phyloP scores from a whole-genome alignment of 2,888 invertebrate genomes.

The Ophioninae sp. region DNA sequence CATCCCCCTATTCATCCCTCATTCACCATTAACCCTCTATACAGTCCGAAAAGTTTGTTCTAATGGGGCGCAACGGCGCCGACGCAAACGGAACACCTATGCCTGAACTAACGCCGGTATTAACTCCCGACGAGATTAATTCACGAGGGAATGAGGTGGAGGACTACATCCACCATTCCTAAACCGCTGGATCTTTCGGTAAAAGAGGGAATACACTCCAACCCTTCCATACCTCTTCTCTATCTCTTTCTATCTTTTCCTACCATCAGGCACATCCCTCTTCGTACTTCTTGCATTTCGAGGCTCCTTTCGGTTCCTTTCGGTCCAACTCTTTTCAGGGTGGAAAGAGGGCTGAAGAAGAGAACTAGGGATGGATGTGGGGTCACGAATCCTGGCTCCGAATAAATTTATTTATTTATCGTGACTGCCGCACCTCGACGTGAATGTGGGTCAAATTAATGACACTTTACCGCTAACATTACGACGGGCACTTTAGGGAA shows the following conservation, averaged over 20 bases:
- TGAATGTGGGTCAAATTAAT: constrained; percentile 20
- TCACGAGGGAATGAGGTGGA: constrained; percentile 46
- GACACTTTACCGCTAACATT: constrained; percentile 15
- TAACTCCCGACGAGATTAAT: constrained; percentile 66
- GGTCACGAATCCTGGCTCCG: constrained; percentile 17
- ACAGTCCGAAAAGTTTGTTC: constrained; percentile 63
- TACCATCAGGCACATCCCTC: background rate
- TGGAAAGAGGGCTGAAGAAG: background rate
- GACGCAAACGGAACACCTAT: constrained; percentile 62
- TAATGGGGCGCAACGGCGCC: constrained; percentile 41
- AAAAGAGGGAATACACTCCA: background rate
- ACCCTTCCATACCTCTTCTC: background rate
- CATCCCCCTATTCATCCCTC: constrained; percentile 10
- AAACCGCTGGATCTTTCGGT: constrained; percentile 6
- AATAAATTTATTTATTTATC: constrained; percentile 38
- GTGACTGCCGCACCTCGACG: constrained; percentile 5
- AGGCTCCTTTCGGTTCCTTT: background rate
- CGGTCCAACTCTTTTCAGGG: background rate
- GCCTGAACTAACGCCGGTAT: constrained; percentile 55
- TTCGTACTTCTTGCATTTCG: constrained; percentile 14
- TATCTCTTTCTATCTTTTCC: background rate
- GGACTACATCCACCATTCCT: background rate
- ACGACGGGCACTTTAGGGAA: constrained; percentile 23
- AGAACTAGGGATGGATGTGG: background rate
- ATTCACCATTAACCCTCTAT: constrained; percentile 29